Percentiles rank a stretch among this genome's conserved stretches.
phyloP scores from a whole-genome alignment of 1,140 invertebrate species.

The Anastrepha ludens region DNA sequence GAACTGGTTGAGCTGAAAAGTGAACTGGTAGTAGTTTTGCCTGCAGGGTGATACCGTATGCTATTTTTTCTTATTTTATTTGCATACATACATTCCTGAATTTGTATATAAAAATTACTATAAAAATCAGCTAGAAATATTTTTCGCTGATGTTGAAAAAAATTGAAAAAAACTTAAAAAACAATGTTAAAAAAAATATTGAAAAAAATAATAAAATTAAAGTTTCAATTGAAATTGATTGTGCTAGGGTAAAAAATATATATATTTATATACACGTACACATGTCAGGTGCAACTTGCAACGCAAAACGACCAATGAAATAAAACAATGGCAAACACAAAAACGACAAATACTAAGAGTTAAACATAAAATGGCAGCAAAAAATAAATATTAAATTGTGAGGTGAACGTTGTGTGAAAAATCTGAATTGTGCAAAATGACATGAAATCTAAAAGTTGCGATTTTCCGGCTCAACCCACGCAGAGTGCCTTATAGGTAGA shows the following conservation, averaged over 20 bases:
- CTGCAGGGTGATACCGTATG: no score
- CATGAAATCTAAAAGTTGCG: neutral
- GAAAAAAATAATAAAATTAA: no score
- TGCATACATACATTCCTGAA: no score
- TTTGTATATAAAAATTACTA: no score
- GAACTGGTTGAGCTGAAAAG: no score
- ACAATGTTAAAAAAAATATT: no score
- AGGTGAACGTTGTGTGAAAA: slow-evolving; percentile 12
- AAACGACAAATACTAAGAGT: neutral
- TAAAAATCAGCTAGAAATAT: no score
- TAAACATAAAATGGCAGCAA: neutral
- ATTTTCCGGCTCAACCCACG: slow-evolving; percentile 37
- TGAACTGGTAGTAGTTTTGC: no score
- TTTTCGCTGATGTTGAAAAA: no score
- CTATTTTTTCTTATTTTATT: no score
- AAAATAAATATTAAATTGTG: neutral
- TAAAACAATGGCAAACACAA: neutral
- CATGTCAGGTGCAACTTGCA: neutral
- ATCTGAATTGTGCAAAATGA: neutral
- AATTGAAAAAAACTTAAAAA: no score
- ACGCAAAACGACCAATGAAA: neutral
- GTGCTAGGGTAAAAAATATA: neutral
- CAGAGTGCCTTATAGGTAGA: neutral
- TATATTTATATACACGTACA: neutral
- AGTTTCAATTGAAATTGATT: no score